These are phyloP conservation scores for Pelobates fuscus DNA, from an alignment of 2,113 vertebrate genomes.

Conservation along the genomic window DNA sequence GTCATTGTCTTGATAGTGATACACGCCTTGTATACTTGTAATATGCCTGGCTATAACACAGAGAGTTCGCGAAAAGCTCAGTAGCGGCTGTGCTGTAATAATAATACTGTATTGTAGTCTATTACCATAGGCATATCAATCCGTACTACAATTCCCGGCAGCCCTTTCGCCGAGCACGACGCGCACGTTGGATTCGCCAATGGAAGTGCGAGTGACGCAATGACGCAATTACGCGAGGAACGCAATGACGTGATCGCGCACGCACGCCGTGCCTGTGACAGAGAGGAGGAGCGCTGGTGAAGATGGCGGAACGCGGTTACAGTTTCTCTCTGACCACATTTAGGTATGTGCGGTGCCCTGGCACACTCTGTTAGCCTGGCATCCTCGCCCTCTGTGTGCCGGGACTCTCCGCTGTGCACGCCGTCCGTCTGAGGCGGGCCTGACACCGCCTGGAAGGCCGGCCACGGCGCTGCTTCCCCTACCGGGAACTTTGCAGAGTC, in stretches of 20 bases:
- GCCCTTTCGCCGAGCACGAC: background rate
- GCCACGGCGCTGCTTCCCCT: background rate
- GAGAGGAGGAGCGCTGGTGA: slow-evolving; percentile 51
- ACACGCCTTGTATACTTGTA: no score
- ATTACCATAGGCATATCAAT: no score
- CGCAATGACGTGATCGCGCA: background rate
- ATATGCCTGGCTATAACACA: no score
- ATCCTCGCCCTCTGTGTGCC: no score
- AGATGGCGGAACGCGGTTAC: slow-evolving; percentile 96
- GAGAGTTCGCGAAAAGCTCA: no score
- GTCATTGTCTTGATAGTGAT: no score
- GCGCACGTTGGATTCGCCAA: rapidly evolving
- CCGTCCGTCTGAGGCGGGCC: no score
- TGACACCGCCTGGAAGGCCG: background rate
- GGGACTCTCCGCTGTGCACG: background rate
- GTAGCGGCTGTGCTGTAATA: no score
- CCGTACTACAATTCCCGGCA: slow-evolving; percentile 42
- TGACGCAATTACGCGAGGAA: background rate
- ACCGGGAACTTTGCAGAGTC: slow-evolving; percentile 60
- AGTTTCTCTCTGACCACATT: slow-evolving; percentile 97
- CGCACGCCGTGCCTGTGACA: slow-evolving; percentile 10
- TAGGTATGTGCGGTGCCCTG: slow-evolving; percentile 68
- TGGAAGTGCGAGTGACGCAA: slow-evolving; percentile 39
- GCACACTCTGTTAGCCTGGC: background rate
- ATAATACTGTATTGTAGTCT: no score